Base-by-base conservation (phyloP, 2,797 vertebrate species). In the Pitangus sulphuratus region DNA sequence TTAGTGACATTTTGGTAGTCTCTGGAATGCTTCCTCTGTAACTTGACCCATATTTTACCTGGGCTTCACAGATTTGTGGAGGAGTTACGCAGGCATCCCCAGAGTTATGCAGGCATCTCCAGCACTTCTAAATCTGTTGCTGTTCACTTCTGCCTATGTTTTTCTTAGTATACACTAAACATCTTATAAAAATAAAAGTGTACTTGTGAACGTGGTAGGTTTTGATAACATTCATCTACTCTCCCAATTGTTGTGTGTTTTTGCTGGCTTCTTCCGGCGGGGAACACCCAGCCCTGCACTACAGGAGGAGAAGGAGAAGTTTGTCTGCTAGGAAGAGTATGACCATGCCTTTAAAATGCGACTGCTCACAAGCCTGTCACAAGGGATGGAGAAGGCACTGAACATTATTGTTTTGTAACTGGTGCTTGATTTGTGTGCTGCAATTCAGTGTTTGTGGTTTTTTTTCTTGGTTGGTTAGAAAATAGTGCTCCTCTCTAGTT, bases 231-330 rank as follows among this genome's bases (percentile, higher is more conserved):
- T 39, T 76, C 18, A 35, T 47, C 19, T 84, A 26, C n/a, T 78
- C 15, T 82, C 37, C 11, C 8, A 18, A 0, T 42, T 11, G 1
- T 57, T 2, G 0, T 9, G 1, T 77, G 5, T 81, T 37, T 70
- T 66, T 64, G 35, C 56, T 77, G 80, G 13, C 45, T 71, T 76
- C 4, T 66, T 57, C 11, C 9, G 51, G 31, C 18, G 17, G 64
- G 33, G 47, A 84, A 13, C 54, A 45, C 12, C 19, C 12, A 61
- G 58, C 9, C 9, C 30, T 28, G 39, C 4, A 1, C 53, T 77
- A 8, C 35, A 40, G 48, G 25, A 61, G 47, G 25, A 24, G 22
- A 69, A 31, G 26, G 48, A 40, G 11, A 72, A 14, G 9, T 90
- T 87, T 75, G 16, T 62, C 15, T 75, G 0, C 16, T 68, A 30